These are phyloP conservation scores for Pararge aegeria DNA, from an alignment of 1,140 invertebrate species.

Conservation along the genomic window DNA sequence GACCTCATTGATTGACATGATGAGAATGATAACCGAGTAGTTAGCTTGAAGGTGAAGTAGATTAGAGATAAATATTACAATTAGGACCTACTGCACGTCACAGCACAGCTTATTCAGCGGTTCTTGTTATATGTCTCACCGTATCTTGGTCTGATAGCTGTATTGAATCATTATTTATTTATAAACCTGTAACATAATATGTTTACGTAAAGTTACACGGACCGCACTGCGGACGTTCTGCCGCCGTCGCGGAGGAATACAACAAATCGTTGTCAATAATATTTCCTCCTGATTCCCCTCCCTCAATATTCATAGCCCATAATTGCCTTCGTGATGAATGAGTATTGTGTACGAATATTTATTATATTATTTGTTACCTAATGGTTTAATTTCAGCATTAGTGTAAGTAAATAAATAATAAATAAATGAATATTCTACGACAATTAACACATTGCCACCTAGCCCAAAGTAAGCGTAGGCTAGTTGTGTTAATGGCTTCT, in stretches of 20 bases:
- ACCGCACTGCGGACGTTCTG: conserved; percentile 31
- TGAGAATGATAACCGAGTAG: no score
- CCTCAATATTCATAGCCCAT: not conserved
- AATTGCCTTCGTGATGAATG: not conserved
- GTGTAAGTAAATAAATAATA: no score
- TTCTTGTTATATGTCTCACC: no score
- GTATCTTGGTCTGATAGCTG: not conserved
- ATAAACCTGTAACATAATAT: not conserved
- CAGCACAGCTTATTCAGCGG: no score
- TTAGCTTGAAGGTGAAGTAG: no score
- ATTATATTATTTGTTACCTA: not conserved
- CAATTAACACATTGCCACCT: no score
- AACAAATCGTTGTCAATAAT: conserved; percentile 4
- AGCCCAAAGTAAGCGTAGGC: no score
- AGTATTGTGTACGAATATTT: not conserved
- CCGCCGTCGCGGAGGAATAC: conserved; percentile 5
- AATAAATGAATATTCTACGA: no score
- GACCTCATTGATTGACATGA: no score
- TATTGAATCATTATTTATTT: not conserved
- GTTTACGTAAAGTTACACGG: conserved; percentile 4
- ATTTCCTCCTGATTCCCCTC: not conserved
- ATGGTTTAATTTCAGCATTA: not conserved
- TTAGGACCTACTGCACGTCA: no score
- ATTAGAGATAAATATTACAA: no score
- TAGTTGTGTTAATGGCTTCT: no score